Evolutionary conservation across 2,113 vertebrate genomes (phyloP).

Genomic region (Ptilonorhynchus violaceus): DNA sequence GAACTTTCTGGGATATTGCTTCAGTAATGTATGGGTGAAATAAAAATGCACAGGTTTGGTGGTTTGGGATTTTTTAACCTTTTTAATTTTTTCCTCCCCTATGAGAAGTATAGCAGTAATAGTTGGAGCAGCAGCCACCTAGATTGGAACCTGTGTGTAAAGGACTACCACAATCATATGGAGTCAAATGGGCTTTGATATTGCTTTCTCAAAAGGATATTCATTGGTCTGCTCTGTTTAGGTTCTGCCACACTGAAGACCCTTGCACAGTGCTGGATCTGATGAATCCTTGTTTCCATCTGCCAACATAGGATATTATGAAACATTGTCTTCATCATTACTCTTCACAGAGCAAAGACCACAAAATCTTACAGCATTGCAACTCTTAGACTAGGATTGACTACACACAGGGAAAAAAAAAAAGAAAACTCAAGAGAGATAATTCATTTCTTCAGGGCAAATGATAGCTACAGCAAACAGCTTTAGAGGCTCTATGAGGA

Average conservation of each 20-base stretch:
- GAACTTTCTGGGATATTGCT: not conserved
- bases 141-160: not conserved
- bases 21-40: not conserved
- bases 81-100: not conserved
- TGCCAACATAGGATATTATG: rapidly evolving
- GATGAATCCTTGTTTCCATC: not conserved
- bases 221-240: not conserved
- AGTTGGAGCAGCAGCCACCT: not conserved
- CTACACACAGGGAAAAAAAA: not conserved
- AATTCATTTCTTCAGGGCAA: not conserved
- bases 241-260: not conserved
- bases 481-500: not conserved
- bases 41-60: not conserved
- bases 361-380: not conserved
- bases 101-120: not conserved
- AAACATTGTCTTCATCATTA: not conserved
- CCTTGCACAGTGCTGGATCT: not conserved
- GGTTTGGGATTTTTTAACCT: not conserved
- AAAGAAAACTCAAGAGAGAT: not conserved
- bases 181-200: not conserved
- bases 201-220: not conserved
- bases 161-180: not conserved
- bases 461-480: not conserved
- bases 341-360: not conserved
- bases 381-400: not conserved